These are phyloP conservation scores for Beroe forskalii DNA, from an alignment of 37 sponge, comb jelly and placozoan genomes.

Conservation along the genomic window DNA sequence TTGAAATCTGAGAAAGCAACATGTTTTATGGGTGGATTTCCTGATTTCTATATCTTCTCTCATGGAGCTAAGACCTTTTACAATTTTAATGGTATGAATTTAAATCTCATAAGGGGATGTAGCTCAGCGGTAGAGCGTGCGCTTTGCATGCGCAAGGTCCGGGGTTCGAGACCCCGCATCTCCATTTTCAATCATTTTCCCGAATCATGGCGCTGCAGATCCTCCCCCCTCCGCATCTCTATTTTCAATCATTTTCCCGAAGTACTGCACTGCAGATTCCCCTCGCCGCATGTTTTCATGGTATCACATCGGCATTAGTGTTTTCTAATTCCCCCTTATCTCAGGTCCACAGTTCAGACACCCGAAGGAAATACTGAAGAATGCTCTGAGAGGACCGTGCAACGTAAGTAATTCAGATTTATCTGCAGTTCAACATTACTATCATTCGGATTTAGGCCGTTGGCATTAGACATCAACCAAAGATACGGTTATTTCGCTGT, in stretches of 20 bases:
- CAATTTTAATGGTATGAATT: too few relatives aligned
- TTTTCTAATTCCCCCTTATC: not conserved
- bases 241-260: not conserved
- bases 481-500: too few relatives aligned
- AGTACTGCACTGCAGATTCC: too few relatives aligned
- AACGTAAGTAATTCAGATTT: constrained; percentile 22
- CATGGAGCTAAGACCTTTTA: too few relatives aligned
- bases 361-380: constrained; percentile 37
- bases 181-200: not conserved
- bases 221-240: not conserved
- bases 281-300: not conserved
- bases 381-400: not conserved
- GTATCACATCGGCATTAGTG: not conserved
- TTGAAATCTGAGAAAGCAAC: too few relatives aligned
- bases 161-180: not conserved
- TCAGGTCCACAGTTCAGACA: constrained; percentile 1
- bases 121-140: not conserved
- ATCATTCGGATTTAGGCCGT: too few relatives aligned
- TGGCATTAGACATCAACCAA: too few relatives aligned
- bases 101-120: too few relatives aligned
- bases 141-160: not conserved
- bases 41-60: too few relatives aligned
- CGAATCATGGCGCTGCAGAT: too few relatives aligned
- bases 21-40: too few relatives aligned
- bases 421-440: too few relatives aligned